These are phyloP conservation scores for Malacoraja senta DNA, from an alignment of 2,797 vertebrate genomes.

Conservation along the genomic window DNA sequence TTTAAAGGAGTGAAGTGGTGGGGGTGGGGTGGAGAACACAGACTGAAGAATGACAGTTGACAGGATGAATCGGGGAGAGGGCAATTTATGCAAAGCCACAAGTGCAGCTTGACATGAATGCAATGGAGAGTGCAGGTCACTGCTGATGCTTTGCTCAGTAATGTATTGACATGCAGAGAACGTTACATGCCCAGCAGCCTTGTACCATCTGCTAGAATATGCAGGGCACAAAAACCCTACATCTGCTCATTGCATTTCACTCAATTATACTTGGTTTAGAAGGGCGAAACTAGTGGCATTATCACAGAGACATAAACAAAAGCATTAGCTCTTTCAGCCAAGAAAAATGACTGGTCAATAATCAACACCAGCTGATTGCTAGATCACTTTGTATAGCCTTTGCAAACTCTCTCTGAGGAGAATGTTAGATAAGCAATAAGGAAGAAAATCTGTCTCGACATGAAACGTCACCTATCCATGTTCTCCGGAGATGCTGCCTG, in stretches of 20 bases:
- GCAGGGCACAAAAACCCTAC: slow-evolving; percentile 51
- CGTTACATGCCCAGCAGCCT: slow-evolving; percentile 79
- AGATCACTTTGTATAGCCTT: background rate
- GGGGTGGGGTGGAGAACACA: background rate
- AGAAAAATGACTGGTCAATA: background rate
- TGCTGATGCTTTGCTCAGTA: slow-evolving; percentile 83
- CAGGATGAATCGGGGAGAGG: slow-evolving; percentile 85
- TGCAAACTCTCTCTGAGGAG: background rate
- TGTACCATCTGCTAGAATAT: slow-evolving; percentile 58
- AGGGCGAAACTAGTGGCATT: too few species aligned
- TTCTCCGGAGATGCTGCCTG: too few species aligned
- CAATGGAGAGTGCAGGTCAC: slow-evolving; percentile 99
- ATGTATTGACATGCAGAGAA: slow-evolving; percentile 88
- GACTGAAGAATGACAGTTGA: slow-evolving; percentile 41
- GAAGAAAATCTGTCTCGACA: background rate
- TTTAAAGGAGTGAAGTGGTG: background rate
- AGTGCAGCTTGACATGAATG: slow-evolving; percentile 84
- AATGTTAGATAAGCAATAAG: background rate
- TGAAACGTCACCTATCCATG: too few species aligned
- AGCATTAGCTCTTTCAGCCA: too few species aligned
- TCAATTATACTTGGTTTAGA: background rate
- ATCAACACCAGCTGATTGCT: background rate
- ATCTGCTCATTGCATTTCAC: background rate
- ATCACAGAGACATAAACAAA: background rate
- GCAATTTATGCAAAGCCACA: slow-evolving; percentile 97